Evolutionary conservation across 2,113 vertebrate genomes (phyloP).

Genomic region (Pipra filicauda): DNA sequence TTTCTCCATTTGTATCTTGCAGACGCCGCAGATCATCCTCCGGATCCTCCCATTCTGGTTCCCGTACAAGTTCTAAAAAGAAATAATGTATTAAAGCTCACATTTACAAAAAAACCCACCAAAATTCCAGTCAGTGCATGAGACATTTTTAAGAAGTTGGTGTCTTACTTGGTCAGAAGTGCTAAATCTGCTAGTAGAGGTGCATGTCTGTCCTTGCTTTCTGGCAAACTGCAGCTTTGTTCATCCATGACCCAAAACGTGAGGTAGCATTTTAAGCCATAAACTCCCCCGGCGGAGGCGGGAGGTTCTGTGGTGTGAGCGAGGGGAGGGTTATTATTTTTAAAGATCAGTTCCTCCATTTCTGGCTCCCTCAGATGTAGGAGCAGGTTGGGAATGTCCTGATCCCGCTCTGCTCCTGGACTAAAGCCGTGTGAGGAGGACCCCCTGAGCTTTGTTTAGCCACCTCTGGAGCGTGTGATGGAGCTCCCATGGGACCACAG

Average conservation of each 20-base stretch:
- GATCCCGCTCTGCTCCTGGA: neutral
- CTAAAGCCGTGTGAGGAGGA: neutral
- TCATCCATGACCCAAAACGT: slow-evolving; percentile 68
- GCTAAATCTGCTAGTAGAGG: slow-evolving; percentile 77
- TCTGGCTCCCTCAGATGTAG: neutral
- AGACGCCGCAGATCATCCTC: slow-evolving; percentile 90
- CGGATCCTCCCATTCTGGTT: slow-evolving; percentile 96
- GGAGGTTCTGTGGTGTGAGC: slow-evolving; percentile 8
- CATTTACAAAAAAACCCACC: slow-evolving; percentile 19
- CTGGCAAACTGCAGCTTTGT: slow-evolving; percentile 74
- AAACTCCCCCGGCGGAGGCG: slow-evolving; percentile 50
- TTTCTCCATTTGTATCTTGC: slow-evolving; percentile 81
- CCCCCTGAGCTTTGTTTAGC: neutral
- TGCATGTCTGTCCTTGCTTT: slow-evolving; percentile 81
- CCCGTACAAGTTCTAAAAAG: slow-evolving; percentile 95
- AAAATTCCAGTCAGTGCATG: slow-evolving; percentile 75
- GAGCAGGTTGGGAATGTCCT: neutral
- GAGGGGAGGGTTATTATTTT: neutral
- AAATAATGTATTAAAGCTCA: slow-evolving; percentile 84
- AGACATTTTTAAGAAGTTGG: slow-evolving; percentile 78
- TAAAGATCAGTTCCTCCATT: neutral
- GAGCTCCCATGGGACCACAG: neutral
- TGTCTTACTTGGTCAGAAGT: slow-evolving; percentile 81
- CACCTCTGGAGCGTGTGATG: neutral
- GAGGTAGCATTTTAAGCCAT: slow-evolving; percentile 84